Percentiles rank a stretch among this genome's conserved stretches.
Evolutionary conservation across 30 jellyfish, hydroid and myxozoan genomes (phyloP).

Genomic region (Hydra vulgaris): DNA sequence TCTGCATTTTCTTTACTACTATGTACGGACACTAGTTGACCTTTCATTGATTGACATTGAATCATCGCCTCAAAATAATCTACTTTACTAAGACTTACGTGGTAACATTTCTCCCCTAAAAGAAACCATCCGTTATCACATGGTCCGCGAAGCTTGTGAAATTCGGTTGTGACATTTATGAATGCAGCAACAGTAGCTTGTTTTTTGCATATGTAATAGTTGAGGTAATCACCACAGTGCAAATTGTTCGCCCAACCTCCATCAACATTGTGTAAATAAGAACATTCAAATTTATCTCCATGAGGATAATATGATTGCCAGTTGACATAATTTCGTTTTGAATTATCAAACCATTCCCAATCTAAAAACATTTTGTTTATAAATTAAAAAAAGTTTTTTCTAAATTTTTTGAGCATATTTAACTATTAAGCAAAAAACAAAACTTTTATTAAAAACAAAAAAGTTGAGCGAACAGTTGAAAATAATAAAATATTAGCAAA

Average conservation of each 20-base stretch:
- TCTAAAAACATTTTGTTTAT: no score
- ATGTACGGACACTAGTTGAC: neutral
- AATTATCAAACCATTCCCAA: neutral
- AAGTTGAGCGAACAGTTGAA: no score
- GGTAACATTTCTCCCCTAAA: neutral
- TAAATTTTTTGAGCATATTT: no score
- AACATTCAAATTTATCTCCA: neutral
- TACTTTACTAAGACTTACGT: neutral
- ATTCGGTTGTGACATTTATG: neutral
- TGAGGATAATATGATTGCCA: neutral
- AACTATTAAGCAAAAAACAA: no score
- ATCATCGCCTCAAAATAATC: slow-evolving; percentile 4
- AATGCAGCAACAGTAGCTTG: neutral
- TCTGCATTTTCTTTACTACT: slow-evolving; percentile 5
- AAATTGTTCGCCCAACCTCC: neutral
- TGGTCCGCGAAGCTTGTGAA: neutral
- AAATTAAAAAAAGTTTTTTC: no score
- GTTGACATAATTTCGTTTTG: slow-evolving; percentile 3
- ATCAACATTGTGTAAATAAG: neutral
- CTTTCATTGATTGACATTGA: slow-evolving; percentile 9
- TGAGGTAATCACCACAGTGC: neutral
- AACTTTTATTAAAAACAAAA: no score
- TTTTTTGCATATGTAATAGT: slow-evolving; percentile 6
- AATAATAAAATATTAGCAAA: no score
- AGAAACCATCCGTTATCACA: slow-evolving; percentile 5